Percentiles rank a stretch among this genome's conserved stretches.
These are phyloP conservation scores for Salminus brasiliensis DNA, from an alignment of 2,113 vertebrate species.

Conservation along the genomic window DNA sequence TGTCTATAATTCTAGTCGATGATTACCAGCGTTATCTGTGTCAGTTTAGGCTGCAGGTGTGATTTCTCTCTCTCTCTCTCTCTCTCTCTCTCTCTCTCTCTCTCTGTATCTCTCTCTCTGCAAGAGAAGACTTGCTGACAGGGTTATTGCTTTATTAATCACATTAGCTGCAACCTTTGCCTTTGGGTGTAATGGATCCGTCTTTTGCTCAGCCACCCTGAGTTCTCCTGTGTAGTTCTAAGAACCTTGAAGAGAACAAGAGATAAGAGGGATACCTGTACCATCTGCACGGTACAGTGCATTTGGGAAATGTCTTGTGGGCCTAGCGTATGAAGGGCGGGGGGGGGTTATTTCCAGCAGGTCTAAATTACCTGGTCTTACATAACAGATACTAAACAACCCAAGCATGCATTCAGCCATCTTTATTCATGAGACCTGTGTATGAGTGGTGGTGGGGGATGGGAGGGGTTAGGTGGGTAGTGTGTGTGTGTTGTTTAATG, in stretches of 20 bases:
- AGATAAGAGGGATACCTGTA: background rate
- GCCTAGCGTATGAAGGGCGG: background rate
- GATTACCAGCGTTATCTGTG: no score
- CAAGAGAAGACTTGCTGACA: slow-evolving; percentile 13
- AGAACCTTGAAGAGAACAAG: no score
- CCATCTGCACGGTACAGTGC: background rate
- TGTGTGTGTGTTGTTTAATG: background rate
- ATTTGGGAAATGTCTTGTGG: background rate
- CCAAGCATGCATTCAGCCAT: background rate
- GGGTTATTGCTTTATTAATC: background rate
- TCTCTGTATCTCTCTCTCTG: background rate
- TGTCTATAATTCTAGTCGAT: no score
- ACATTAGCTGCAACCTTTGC: background rate
- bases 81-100: no score
- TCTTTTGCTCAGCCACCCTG: no score
- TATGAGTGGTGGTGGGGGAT: background rate
- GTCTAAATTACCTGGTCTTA: background rate
- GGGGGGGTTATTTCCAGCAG: background rate
- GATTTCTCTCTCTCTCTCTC: no score
- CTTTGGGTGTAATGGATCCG: no score
- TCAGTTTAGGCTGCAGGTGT: no score
- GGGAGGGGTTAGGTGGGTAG: background rate
- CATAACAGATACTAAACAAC: background rate
- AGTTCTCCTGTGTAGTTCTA: no score
- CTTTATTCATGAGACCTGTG: background rate